Conservation (phyloP, 2,888 invertebrate species). For the Fragum fragum region DNA sequence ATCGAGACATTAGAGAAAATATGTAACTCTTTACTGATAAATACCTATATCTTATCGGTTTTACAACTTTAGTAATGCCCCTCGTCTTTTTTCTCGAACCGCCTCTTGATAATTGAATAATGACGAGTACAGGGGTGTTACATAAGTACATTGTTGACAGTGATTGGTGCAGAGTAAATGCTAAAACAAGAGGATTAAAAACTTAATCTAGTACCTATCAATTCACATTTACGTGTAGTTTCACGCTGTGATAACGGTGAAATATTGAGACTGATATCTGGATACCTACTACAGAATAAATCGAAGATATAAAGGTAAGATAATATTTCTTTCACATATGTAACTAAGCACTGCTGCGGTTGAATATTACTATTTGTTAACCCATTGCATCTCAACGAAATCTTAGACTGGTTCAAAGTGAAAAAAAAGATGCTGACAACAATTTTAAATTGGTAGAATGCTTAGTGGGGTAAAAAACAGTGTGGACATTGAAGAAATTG, state of each 20-base stretch:
- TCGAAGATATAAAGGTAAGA: no score
- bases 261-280: not conserved
- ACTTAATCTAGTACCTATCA: not conserved
- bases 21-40: conserved; percentile 15
- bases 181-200: conserved; percentile 22
- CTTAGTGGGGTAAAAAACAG: no score
- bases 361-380: no score
- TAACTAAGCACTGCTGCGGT: no score
- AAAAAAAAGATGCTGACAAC: no score
- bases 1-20: conserved; percentile 14
- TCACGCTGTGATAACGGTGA: not conserved
- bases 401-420: no score
- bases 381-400: no score
- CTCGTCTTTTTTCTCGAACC: conserved; percentile 22
- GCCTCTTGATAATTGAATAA: conserved; percentile 16
- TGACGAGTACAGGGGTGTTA: conserved; percentile 21
- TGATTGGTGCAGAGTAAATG: conserved; percentile 22
- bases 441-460: no score
- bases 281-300: no score
- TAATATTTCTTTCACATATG: no score
- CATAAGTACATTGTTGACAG: not conserved
- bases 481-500: no score
- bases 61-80: conserved; percentile 12
- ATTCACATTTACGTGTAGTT: not conserved
- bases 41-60: conserved; percentile 18